phyloP scores from a whole-genome alignment of 2,113 vertebrate genomes.

The Dryoscopus gambensis region DNA sequence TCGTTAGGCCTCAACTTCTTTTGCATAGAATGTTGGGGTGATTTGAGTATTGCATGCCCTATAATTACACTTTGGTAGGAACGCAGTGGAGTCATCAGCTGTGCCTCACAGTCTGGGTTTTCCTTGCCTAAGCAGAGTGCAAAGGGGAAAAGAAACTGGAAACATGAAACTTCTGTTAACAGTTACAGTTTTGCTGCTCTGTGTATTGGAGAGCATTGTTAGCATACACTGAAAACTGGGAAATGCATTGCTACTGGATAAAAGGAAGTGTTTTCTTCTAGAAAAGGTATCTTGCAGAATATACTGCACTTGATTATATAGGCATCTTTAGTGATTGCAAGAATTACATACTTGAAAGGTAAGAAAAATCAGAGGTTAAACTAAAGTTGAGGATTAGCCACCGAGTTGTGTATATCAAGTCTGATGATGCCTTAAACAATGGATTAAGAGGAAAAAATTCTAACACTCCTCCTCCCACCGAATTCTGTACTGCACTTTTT shows the following conservation, averaged over 20 bases:
- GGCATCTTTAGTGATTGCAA: neutral
- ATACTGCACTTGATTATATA: neutral
- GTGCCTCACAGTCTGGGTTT: neutral
- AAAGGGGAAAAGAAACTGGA: neutral
- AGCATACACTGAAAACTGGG: neutral
- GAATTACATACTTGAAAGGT: neutral
- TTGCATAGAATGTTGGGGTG: neutral
- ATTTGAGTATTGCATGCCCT: neutral
- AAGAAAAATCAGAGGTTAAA: neutral
- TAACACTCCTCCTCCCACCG: accelerated
- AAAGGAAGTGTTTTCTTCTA: neutral
- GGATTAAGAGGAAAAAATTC: neutral
- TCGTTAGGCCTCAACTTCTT: neutral
- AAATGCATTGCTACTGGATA: neutral
- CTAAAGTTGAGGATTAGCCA: neutral
- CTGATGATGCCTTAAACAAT: neutral
- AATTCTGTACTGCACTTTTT: neutral
- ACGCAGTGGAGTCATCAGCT: neutral
- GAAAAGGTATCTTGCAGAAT: neutral
- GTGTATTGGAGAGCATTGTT: neutral
- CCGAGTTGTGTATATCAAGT: neutral
- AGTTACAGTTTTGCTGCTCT: neutral
- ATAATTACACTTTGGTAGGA: neutral
- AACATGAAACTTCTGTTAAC: neutral
- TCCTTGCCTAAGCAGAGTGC: neutral